Percentiles rank a stretch among this genome's conserved stretches.
Conservation (phyloP, 2,797 vertebrate genomes). For the Mallotus villosus region DNA sequence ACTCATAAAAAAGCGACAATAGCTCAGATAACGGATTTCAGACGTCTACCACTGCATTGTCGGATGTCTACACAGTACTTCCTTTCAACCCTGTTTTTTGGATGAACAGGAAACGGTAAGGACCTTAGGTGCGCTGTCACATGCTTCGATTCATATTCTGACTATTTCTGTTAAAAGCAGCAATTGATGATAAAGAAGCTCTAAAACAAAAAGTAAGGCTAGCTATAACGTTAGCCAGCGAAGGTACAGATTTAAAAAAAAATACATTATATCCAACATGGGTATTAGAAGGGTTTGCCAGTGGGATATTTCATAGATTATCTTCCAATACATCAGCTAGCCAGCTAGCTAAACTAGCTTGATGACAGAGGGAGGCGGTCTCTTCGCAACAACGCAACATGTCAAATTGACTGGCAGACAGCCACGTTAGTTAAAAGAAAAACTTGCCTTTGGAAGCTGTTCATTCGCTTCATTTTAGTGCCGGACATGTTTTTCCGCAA, state of each 20-base stretch:
- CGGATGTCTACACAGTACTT: background rate
- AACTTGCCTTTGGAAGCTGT: constrained; percentile 75
- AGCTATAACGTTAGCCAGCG: too few species aligned
- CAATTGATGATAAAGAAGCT: too few species aligned
- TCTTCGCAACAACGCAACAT: background rate
- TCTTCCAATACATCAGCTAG: background rate
- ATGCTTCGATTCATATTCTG: too few species aligned
- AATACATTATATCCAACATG: background rate
- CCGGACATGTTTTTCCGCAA: background rate
- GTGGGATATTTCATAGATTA: too few species aligned
- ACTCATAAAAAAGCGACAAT: background rate
- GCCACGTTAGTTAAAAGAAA: background rate
- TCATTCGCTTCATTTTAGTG: constrained; percentile 67
- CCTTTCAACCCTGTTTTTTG: background rate
- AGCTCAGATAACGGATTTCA: background rate
- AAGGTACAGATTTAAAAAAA: too few species aligned
- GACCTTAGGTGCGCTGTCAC: background rate
- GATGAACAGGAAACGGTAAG: background rate
- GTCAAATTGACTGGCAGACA: background rate
- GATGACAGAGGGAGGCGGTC: too few species aligned
- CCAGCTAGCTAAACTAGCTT: background rate
- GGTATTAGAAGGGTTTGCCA: background rate
- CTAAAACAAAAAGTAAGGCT: too few species aligned
- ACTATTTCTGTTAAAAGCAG: too few species aligned
- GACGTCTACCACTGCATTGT: background rate